Evolutionary conservation across 2,888 invertebrate species (phyloP), one percentile per base, ranked within the genome.

Genomic region (Leuctra nigra): DNA sequence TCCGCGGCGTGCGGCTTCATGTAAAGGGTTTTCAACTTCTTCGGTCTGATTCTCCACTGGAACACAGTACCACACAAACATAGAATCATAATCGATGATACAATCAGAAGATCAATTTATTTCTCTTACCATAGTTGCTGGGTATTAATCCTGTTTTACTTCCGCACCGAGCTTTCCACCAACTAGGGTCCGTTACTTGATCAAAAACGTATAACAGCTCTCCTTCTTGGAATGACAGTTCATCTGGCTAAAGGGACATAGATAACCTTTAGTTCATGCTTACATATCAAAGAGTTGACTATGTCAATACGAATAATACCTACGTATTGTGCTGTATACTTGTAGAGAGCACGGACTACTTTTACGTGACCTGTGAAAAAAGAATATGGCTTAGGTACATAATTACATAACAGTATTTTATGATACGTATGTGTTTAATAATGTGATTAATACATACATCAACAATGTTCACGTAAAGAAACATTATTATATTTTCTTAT

Each of bases 1-100:
- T 44, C 83, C 83, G 61, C 83, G 70, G 64, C 81, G 78, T 4
- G 82, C 80, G 47, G 83, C 83, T 66, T 84, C 83, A 65, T 84
- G 83, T 23, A 84, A 68, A 1, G 84, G 83, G 61, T 77, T 72
- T 52, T 78, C 76, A 48, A 83, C 70, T 59, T 78, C 74, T 66
- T 81, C 78, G 46, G 75, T 77, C 64, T 77, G 77, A 59, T 75
- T 74, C 64, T 75, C 76, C 48, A 81, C 80, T 81, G 64, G 20
- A 68, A 9, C 11, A 22, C 9, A 7, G 9, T 14, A 7, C 24
- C 7, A 16, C 7, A 9, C 23, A 22, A 35, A 35, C 11, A 35
- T 11, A 35, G 11, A 35, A 35, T 11, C 13, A 35, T 35, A 35
- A 35, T 35, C 13, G 13, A 35, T 35, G n/a, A n/a, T n/a, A n/a